Conservation (phyloP, 2,888 invertebrate species). For the Spilosoma lubricipeda region DNA sequence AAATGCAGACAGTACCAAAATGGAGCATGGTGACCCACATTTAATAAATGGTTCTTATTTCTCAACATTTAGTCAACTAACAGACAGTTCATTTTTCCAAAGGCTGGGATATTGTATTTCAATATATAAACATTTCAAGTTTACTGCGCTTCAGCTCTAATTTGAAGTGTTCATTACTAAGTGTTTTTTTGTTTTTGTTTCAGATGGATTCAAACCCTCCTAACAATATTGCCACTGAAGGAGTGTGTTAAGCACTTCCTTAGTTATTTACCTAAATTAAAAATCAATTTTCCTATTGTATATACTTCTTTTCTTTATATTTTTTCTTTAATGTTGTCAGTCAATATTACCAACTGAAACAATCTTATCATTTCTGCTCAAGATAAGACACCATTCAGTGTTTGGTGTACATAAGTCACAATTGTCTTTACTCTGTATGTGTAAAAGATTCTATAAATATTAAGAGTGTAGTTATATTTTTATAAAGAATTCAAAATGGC, state of each 20-base stretch:
- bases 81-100: too few species aligned
- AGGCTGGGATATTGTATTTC: background rate
- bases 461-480: conserved; percentile 5
- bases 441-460: background rate
- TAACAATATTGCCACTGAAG: conserved; percentile 72
- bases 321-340: conserved; percentile 54
- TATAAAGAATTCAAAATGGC: conserved; percentile 65
- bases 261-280: conserved; percentile 47
- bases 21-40: too few species aligned
- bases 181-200: conserved; percentile 59
- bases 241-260: conserved; percentile 72
- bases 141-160: background rate
- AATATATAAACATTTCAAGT: background rate
- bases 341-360: conserved; percentile 65
- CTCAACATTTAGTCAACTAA: background rate
- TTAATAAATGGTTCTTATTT: background rate
- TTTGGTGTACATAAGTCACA: conserved; percentile 53
- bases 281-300: conserved; percentile 40
- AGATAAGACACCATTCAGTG: conserved; percentile 72
- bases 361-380: conserved; percentile 83
- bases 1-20: too few species aligned
- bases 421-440: conserved; percentile 41
- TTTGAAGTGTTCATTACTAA: background rate
- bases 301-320: conserved; percentile 31
- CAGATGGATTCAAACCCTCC: conserved; percentile 75